Conservation (phyloP, 2,888 invertebrate species). For the Siphonodentalium dalli region DNA sequence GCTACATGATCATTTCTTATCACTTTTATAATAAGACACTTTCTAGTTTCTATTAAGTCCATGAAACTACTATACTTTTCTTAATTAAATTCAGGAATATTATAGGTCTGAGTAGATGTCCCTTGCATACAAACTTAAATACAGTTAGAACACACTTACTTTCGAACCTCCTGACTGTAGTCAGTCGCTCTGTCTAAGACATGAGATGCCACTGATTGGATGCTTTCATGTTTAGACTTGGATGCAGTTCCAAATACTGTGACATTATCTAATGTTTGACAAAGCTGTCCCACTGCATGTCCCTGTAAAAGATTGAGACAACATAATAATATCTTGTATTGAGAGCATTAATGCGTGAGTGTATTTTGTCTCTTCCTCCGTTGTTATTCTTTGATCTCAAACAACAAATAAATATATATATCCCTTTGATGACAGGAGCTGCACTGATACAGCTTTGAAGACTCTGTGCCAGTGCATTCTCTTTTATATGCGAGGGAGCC, state of each 20-base stretch:
- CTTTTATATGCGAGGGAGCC: too few species aligned
- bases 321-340: too few species aligned
- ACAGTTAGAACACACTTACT: slow-evolving; percentile 71
- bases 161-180: slow-evolving; percentile 83
- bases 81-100: not conserved
- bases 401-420: too few species aligned
- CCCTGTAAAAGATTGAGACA: slow-evolving; percentile 75
- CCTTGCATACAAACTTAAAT: not conserved
- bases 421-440: too few species aligned
- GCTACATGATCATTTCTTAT: too few species aligned
- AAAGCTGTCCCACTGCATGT: slow-evolving; percentile 83
- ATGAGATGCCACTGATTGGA: slow-evolving; percentile 78
- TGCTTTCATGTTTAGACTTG: slow-evolving; percentile 82
- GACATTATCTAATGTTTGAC: slow-evolving; percentile 80
- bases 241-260: slow-evolving; percentile 86
- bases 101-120: not conserved
- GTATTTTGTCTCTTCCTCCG: too few species aligned
- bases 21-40: too few species aligned
- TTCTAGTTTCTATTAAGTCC: not conserved
- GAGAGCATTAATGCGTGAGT: too few species aligned
- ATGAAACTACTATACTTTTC: not conserved
- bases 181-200: slow-evolving; percentile 82
- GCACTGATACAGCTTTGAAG: too few species aligned
- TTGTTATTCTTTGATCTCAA: too few species aligned
- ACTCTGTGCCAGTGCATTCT: too few species aligned